Percentiles rank a stretch among this genome's conserved stretches.
phyloP scores from a whole-genome alignment of 2,888 invertebrate species.

The Campaea margaritaria region DNA sequence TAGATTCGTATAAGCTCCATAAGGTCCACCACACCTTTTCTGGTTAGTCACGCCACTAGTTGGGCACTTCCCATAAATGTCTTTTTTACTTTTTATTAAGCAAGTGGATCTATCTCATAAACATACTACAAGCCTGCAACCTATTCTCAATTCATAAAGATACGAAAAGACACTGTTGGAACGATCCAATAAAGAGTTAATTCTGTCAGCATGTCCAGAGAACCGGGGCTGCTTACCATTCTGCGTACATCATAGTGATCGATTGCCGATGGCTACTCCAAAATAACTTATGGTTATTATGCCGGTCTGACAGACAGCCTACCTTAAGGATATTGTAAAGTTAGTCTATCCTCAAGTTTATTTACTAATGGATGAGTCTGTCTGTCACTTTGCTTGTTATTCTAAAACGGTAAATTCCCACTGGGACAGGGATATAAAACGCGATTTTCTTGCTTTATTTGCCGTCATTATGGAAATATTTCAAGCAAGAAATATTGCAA shows the following conservation, averaged over 20 bases:
- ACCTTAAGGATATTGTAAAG: background rate
- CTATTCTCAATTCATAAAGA: background rate
- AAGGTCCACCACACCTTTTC: too few relatives aligned
- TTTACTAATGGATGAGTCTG: background rate
- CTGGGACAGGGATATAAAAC: too few relatives aligned
- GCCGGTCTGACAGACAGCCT: background rate
- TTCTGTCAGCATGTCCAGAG: slow-evolving; percentile 8
- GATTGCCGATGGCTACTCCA: slow-evolving; percentile 4
- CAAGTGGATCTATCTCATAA: too few relatives aligned
- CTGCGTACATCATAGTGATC: slow-evolving; percentile 19
- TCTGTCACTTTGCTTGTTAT: too few relatives aligned
- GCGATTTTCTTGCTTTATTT: too few relatives aligned
- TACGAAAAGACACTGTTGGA: background rate
- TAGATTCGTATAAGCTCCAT: too few relatives aligned
- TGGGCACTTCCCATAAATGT: too few relatives aligned
- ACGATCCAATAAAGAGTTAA: slow-evolving; percentile 15
- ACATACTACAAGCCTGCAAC: background rate
- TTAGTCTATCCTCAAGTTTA: background rate
- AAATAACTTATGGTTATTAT: slow-evolving; percentile 1
- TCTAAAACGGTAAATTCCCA: too few relatives aligned
- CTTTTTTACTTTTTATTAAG: too few relatives aligned
- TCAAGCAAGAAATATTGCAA: too few relatives aligned
- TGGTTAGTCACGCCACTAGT: too few relatives aligned
- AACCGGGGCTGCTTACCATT: slow-evolving; percentile 5
- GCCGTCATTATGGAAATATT: too few relatives aligned